A percentile compares a stretch with the other conserved stretches of the same genome.
These are phyloP conservation scores for Nymphicus hollandicus DNA, from an alignment of 2,113 vertebrate species.

Conservation along the genomic window DNA sequence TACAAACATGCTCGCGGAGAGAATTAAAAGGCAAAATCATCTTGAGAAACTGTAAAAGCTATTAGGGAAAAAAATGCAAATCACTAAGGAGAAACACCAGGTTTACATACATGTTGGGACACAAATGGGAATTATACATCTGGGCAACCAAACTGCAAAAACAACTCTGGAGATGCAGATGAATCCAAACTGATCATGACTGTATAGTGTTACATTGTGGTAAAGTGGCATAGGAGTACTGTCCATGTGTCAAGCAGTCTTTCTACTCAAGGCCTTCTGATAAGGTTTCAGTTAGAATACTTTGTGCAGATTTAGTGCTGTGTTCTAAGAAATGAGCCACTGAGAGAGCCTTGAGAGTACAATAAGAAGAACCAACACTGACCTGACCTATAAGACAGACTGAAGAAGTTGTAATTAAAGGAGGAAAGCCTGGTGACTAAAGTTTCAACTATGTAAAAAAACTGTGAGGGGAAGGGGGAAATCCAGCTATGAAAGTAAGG, in stretches of 20 bases:
- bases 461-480: background rate
- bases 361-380: background rate
- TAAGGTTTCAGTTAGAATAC: background rate
- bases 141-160: background rate
- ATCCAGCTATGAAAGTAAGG: background rate
- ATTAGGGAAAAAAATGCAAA: background rate
- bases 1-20: background rate
- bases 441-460: background rate
- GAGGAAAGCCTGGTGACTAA: background rate
- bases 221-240: background rate
- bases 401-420: background rate
- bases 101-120: background rate
- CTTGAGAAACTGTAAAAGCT: background rate
- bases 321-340: background rate
- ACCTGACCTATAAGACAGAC: background rate
- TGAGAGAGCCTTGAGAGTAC: background rate
- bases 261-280: background rate
- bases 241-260: background rate
- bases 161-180: background rate
- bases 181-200: background rate
- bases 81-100: background rate
- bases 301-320: background rate
- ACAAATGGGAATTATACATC: background rate
- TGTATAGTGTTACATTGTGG: rapidly evolving
- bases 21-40: background rate